Percentiles rank a stretch among this genome's conserved stretches.
Conservation (phyloP, 2,888 invertebrate genomes). For the Parthenolecanium corni region DNA sequence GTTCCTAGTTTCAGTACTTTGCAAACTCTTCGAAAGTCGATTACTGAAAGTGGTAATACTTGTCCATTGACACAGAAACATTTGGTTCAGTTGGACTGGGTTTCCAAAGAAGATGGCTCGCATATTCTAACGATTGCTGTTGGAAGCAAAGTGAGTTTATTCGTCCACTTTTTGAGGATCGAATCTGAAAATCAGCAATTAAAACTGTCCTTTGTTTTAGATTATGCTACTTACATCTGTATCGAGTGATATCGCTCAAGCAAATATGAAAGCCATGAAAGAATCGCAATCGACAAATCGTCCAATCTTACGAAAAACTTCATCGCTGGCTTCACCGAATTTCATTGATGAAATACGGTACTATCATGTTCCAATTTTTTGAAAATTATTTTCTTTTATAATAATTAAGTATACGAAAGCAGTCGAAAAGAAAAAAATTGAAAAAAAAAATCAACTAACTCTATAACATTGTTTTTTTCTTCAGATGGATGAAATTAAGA, state of each 20-base stretch:
- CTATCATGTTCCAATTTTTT: background rate
- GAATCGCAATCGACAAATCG: constrained; percentile 72
- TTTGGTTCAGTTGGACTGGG: constrained; percentile 95
- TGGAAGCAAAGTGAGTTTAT: constrained; percentile 56
- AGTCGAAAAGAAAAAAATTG: background rate
- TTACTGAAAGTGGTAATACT: constrained; percentile 83
- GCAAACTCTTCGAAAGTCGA: constrained; percentile 73
- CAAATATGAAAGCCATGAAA: constrained; percentile 83
- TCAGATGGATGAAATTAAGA: constrained; percentile 83
- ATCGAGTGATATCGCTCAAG: constrained; percentile 87
- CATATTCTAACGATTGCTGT: constrained; percentile 95
- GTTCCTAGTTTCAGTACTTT: constrained; percentile 84
- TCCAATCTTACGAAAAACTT: constrained; percentile 77
- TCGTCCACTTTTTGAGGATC: background rate
- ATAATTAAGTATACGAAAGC: background rate
- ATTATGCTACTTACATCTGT: constrained; percentile 86
- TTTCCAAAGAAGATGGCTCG: constrained; percentile 96
- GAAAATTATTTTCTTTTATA: background rate
- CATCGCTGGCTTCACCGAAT: constrained; percentile 77
- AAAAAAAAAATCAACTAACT: background rate
- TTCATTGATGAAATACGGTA: constrained; percentile 78
- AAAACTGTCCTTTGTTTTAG: constrained; percentile 33
- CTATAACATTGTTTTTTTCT: constrained; percentile 28
- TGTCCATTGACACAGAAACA: constrained; percentile 84
- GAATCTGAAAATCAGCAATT: too few species aligned